Base-by-base conservation (phyloP, 92 coral and sea anemone genomes). In the Bergia sp. region DNA sequence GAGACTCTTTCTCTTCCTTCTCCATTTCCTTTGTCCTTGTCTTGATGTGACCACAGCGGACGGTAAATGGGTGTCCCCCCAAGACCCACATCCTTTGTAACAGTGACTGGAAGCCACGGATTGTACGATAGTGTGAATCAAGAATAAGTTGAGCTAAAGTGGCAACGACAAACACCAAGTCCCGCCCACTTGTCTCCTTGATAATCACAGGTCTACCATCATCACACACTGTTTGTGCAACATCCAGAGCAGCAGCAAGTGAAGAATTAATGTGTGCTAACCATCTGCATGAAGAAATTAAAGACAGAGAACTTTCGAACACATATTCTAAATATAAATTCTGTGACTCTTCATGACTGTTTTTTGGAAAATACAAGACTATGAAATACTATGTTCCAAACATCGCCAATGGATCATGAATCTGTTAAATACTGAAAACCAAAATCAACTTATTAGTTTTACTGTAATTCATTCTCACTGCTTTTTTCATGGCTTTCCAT, bases 11-110 rank as follows among this genome's bases (percentile, higher is more conserved):
- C 84, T 94, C 96, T 43, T 95, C 98, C 49, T n/a, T 86, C 67
- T 95, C 98, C 47, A 73, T 77, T 4, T 91, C 93, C 79, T 85
- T 91, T 44, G 23, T 86, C 42, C 90, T 77, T 29, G 85, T 69
- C 23, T 89, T 90, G 78, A 95, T 90, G 79, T 97, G 99, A 12
- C 95, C 92, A 78, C 95, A 96, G 49, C 99, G 96, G 73, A 90
- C 91, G 18, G 91, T 93, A 61, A 97, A 97, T 64, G 98, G 99
- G 88, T 97, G 99, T 9, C 99, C 99, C 47, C 98, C 96, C 82
- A 97, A 91, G 2, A 97, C 98, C 99, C 99, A 97, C 99, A 97
- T 97, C 81, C 96, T 97, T 82, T 97, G 99, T 21, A 97, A 53
- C 29, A 97, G 94, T 7, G 97, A 91, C 86, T 97, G 99, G 91